phyloP scores from a whole-genome alignment of 2,888 invertebrate genomes.

The Drepana falcataria region DNA sequence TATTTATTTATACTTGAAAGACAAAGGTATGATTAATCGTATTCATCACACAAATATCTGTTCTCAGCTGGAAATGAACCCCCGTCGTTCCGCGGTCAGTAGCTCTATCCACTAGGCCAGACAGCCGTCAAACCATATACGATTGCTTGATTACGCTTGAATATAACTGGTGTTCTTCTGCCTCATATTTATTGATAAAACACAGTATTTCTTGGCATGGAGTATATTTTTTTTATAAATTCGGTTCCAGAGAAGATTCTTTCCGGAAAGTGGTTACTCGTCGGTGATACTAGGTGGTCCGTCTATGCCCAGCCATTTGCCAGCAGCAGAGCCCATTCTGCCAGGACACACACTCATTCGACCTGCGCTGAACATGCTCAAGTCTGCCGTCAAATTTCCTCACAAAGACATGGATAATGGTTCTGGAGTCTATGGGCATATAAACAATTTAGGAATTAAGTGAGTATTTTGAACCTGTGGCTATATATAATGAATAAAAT shows the following conservation, averaged over 20 bases:
- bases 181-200: too few relatives aligned
- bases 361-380: constrained; percentile 60
- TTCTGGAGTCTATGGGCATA: constrained; percentile 57
- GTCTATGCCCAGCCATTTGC: constrained; percentile 41
- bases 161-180: too few relatives aligned
- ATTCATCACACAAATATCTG: too few relatives aligned
- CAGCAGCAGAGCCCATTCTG: constrained; percentile 53
- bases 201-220: not conserved
- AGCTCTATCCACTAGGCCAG: too few relatives aligned
- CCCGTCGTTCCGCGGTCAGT: too few relatives aligned
- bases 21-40: too few relatives aligned
- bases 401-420: constrained; percentile 51
- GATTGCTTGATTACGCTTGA: too few relatives aligned
- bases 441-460: constrained; percentile 49
- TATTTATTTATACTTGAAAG: too few relatives aligned
- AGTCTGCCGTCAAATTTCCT: constrained; percentile 62
- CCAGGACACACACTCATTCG: constrained; percentile 63
- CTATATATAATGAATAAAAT: too few relatives aligned
- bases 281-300: constrained; percentile 45
- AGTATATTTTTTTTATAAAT: not conserved
- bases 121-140: too few relatives aligned
- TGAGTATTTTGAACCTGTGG: constrained; percentile 15
- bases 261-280: constrained; percentile 22
- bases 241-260: constrained; percentile 35
- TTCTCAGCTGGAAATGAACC: too few relatives aligned